phyloP scores from a whole-genome alignment of 1,140 invertebrate genomes.

The Panonychus citri region DNA sequence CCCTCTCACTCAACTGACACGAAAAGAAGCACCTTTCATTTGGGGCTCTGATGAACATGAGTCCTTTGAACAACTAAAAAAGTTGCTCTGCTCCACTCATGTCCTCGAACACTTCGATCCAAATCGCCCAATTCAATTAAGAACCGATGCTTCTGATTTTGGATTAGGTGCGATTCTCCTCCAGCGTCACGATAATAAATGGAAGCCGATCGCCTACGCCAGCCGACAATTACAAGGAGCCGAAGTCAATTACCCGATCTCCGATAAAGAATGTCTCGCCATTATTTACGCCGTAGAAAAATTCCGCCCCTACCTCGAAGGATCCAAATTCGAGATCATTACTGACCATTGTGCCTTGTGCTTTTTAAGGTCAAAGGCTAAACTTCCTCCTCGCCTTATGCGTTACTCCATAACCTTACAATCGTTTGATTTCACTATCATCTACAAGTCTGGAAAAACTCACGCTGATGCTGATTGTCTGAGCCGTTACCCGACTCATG shows the following conservation, averaged over 20 bases:
- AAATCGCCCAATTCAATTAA: background rate
- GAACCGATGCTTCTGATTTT: slow-evolving; percentile 9
- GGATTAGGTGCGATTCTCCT: slow-evolving; percentile 11
- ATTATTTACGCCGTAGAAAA: slow-evolving; percentile 14
- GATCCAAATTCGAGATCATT: slow-evolving; percentile 14
- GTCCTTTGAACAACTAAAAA: slow-evolving; percentile 23
- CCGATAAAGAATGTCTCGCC: slow-evolving; percentile 14
- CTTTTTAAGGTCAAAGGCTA: background rate
- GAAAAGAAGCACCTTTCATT: too few species aligned
- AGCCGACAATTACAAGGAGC: slow-evolving; percentile 6
- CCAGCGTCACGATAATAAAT: slow-evolving; percentile 2
- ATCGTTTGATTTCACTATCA: slow-evolving; percentile 12
- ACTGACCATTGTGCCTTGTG: slow-evolving; percentile 15
- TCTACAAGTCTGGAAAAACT: slow-evolving; percentile 7
- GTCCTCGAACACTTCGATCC: slow-evolving; percentile 8
- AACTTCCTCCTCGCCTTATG: slow-evolving; percentile 4
- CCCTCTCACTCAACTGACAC: too few species aligned
- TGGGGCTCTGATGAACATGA: slow-evolving; percentile 10
- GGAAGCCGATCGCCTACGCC: slow-evolving; percentile 8
- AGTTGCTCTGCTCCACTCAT: slow-evolving; percentile 13
- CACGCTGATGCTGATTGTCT: slow-evolving; percentile 7
- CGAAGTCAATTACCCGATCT: slow-evolving; percentile 13
- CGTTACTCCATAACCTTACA: slow-evolving; percentile 13
- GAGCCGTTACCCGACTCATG: background rate
- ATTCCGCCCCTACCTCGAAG: slow-evolving; percentile 17